Evolutionary conservation across 2,797 vertebrate genomes (phyloP), one percentile per base, ranked within the genome.

Genomic region (Eurystomus glaucurus): DNA sequence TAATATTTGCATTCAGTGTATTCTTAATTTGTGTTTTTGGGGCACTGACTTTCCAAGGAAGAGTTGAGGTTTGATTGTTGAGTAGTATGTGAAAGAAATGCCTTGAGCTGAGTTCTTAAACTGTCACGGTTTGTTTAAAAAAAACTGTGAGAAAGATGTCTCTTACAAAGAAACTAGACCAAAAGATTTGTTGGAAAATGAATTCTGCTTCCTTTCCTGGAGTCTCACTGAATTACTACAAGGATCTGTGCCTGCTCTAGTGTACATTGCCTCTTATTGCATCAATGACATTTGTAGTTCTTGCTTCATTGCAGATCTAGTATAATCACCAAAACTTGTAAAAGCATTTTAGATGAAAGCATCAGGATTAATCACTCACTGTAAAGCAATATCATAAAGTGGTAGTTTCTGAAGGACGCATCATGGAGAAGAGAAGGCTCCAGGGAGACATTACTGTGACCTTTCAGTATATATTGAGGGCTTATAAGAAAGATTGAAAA

Each of bases 211-310:
- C 11, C 1, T 3, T 25, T 84, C 43, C 9, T 28, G 25, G 15
- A 91, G 14, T 28, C 16, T 85, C 6, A 15, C 28, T 79, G 61
- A 29, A 12, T 11, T 52, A 3, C 14, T 81, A 3, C 14, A 10
- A 57, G 41, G 54, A 23, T 3, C 3, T 28, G 19, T 64, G 35
- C 14, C 31, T 89, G 51, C 19, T 12, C 25, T 19, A 8, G 20
- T 29, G 13, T 43, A 21, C 3, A 0, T 14, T 70, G 9, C 37
- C 25, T 80, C 3, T 0, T 33, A 17, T 33, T 3, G 3, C 3
- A 37, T 39, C 13, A 54, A 14, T 45, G 28, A 5, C 13, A 43
- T 9, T 26, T 7, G 21, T 37, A 79, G 14, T 18, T 77, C 33
- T 45, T 91, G 13, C 29, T 88, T 72, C 22, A 13, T 23, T 68